Evolutionary conservation across 2,888 invertebrate species (phyloP).

Genomic region (Onchidella celtica): DNA sequence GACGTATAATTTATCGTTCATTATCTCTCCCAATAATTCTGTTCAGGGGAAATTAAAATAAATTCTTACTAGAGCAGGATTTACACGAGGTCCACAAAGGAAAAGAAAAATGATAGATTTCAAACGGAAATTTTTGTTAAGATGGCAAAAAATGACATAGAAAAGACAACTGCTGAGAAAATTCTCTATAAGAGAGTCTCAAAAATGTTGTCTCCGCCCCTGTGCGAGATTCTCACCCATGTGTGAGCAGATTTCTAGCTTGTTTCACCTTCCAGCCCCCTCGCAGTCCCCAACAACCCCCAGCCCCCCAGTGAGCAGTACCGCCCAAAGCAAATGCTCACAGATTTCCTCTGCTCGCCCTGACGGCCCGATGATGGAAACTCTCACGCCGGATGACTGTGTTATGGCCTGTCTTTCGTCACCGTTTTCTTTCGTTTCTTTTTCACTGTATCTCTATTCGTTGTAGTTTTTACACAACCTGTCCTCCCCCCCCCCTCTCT

Average conservation of each 20-base stretch:
- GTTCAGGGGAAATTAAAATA: no score
- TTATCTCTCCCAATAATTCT: no score
- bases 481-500: not conserved
- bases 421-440: not conserved
- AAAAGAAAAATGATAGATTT: no score
- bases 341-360: not conserved
- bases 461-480: not conserved
- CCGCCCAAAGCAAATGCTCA: not conserved
- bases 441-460: not conserved
- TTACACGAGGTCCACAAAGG: no score
- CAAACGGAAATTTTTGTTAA: no score
- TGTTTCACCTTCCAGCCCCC: not conserved
- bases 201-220: not conserved
- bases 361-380: conserved; percentile 32
- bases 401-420: conserved; percentile 32
- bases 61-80: no score
- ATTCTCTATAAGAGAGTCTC: no score
- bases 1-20: no score
- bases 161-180: no score
- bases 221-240: no score
- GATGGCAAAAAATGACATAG: no score
- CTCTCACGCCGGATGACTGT: conserved; percentile 21
- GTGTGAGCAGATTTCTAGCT: not conserved
- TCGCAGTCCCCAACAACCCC: not conserved
- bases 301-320: not conserved